Evolutionary conservation across 2,888 invertebrate genomes (phyloP).

Genomic region (Subacronicta megacephala): DNA sequence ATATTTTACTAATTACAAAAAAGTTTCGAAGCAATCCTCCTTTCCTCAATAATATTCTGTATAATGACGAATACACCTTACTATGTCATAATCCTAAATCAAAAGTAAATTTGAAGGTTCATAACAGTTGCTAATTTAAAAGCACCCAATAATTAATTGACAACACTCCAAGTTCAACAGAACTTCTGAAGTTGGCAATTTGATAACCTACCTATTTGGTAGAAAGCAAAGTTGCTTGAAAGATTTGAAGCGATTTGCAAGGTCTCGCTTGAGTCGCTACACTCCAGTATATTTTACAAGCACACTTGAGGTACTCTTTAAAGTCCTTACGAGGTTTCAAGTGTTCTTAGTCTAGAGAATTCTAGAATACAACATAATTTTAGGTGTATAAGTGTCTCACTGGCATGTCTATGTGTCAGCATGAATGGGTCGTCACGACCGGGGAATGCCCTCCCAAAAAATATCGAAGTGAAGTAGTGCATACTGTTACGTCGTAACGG

Average conservation of each 20-base stretch:
- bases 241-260: slow-evolving; percentile 20
- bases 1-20: not conserved
- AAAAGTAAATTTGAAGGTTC: slow-evolving; percentile 21
- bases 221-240: slow-evolving; percentile 43
- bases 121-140: slow-evolving; percentile 38
- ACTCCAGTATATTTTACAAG: slow-evolving; percentile 34
- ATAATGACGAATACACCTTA: not conserved
- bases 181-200: slow-evolving; percentile 31
- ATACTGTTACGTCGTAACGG: too few species aligned
- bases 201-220: slow-evolving; percentile 50
- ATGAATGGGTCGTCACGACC: too few species aligned
- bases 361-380: slow-evolving; percentile 11
- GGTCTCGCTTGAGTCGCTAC: slow-evolving; percentile 20
- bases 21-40: not conserved
- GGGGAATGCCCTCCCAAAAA: too few species aligned
- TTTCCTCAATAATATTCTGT: not conserved
- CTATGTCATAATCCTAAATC: slow-evolving; percentile 16
- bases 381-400: too few species aligned
- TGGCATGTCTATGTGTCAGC: too few species aligned
- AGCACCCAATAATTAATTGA: slow-evolving; percentile 51
- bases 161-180: slow-evolving; percentile 21
- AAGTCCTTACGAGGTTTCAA: slow-evolving; percentile 26
- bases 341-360: slow-evolving; percentile 31
- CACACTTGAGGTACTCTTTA: slow-evolving; percentile 29
- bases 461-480: too few species aligned